Evolutionary conservation across 1,140 invertebrate genomes (phyloP), one percentile per base, ranked within the genome.

Genomic region (Acromyrmex charruanus): DNA sequence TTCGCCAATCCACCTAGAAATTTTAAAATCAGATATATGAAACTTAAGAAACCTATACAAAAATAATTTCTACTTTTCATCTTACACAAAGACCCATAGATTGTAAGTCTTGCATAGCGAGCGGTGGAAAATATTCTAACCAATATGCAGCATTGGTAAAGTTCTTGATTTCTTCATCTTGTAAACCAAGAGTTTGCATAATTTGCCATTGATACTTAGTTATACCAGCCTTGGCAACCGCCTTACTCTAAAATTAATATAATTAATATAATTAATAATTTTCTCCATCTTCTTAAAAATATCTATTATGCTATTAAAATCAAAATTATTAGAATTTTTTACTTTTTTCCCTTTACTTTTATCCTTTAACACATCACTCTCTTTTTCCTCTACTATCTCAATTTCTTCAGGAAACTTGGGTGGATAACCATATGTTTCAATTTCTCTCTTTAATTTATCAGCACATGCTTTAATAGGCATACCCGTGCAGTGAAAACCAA

Each of bases 131-230:
- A 95, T 99, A 99, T 77, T 98, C 96, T 0, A 99, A 95, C 99
- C 99, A 99, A 95, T 99, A 97, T 74, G 96, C 94, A 18, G 98
- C 96, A 96, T 99, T 97, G 44, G 99, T 97, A 97, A 99, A 99
- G 74, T 98, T 96, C 88, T 97, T 97, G 77, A 99, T 99, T 94
- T 99, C 99, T 71, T 98, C 97, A 93, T 99, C 97, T 53, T 96
- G 93, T 3, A 99, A 95, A 0, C 99, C 99, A 69, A 99, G 95
- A 94, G 98, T 98, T 93, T 98, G 96, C 99, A 99, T 99, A 71
- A 99, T 99, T 95, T 99, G 98, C 99, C 99, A 99, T 93, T 99
- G 99, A 94, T 98, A 99, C 94, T 99, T 99, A 0, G 97, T 97
- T 10, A 95, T 92, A 0, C 98, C 98, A 16, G 97, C 96, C 96